phyloP scores from a whole-genome alignment of 2,113 vertebrate species.

The Leuciscus idus region DNA sequence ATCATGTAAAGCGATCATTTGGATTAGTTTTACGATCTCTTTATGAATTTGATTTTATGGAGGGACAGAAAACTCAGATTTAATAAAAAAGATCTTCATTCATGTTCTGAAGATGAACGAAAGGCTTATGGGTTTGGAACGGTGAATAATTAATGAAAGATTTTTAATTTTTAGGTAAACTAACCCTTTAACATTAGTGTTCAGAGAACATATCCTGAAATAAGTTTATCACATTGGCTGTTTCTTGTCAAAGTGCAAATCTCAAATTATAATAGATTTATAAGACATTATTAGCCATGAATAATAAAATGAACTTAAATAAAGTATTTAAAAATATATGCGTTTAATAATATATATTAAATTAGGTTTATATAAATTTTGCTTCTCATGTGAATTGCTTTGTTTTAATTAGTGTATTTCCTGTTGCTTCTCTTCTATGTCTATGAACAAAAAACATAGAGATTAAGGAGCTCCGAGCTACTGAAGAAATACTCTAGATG shows the following conservation, averaged over 20 bases:
- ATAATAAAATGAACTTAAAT: not conserved
- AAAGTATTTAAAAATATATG: not conserved
- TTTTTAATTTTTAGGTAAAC: too few relatives aligned
- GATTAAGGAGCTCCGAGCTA: not conserved
- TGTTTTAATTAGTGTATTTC: not conserved
- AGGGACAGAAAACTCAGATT: too few relatives aligned
- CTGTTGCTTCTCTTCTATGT: not conserved
- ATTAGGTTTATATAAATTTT: not conserved
- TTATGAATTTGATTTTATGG: too few relatives aligned
- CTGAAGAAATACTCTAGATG: not conserved
- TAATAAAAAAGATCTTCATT: too few relatives aligned
- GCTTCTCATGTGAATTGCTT: not conserved
- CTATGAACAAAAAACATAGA: not conserved
- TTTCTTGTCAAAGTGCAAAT: not conserved
- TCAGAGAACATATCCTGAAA: not conserved
- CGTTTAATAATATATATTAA: not conserved
- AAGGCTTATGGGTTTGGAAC: too few relatives aligned
- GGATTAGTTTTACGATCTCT: too few relatives aligned
- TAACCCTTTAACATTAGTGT: not conserved
- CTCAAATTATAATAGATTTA: not conserved
- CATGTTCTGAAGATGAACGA: too few relatives aligned
- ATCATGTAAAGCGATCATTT: too few relatives aligned
- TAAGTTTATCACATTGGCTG: not conserved
- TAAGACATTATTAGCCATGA: not conserved
- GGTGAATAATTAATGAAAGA: too few relatives aligned